phyloP scores from a whole-genome alignment of 2,888 invertebrate genomes.

The Acanthococcus lagerstroemiae region DNA sequence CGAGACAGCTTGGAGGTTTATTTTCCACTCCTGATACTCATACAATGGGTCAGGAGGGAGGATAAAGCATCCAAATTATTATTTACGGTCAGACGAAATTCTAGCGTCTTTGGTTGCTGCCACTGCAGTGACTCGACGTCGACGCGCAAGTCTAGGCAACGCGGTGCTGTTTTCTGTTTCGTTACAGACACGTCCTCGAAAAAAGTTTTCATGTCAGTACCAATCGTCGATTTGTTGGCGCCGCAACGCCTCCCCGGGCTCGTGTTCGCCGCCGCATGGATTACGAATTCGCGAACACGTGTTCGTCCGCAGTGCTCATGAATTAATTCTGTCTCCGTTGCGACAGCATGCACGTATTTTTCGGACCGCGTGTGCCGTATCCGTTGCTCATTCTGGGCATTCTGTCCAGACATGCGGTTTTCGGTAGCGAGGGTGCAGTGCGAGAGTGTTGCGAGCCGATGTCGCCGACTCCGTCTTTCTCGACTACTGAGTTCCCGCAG shows the following conservation, averaged over 20 bases:
- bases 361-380: background rate
- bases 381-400: background rate
- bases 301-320: background rate
- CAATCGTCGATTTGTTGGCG: background rate
- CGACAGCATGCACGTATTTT: background rate
- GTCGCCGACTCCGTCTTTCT: conserved; percentile 18
- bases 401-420: background rate
- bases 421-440: conserved; percentile 14
- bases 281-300: conserved; percentile 3
- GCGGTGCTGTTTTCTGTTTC: background rate
- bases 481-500: conserved; percentile 3
- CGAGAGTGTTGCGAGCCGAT: conserved; percentile 24
- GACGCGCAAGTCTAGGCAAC: background rate
- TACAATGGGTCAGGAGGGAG: no score
- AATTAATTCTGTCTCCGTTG: background rate
- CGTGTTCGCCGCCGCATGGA: background rate
- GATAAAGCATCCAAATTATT: no score
- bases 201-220: background rate
- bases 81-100: no score
- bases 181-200: background rate
- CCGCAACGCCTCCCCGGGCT: background rate
- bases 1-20: no score
- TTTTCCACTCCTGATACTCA: no score
- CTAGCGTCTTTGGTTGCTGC: no score
- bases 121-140: background rate